These are phyloP conservation scores for Seira musarum DNA, from an alignment of 2,888 invertebrate species.

Conservation along the genomic window DNA sequence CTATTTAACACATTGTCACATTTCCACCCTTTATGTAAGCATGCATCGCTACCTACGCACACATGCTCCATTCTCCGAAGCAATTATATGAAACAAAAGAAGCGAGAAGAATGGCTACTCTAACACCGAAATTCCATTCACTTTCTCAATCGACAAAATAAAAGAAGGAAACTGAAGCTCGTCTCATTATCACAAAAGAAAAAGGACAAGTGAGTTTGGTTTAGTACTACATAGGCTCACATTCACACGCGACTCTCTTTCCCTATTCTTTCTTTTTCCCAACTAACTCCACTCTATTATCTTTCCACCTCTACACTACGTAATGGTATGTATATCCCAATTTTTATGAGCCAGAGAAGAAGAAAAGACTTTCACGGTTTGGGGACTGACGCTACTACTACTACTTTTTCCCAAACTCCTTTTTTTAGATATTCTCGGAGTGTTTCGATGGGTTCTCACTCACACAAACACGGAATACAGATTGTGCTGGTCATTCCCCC, in stretches of 20 bases:
- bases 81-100: constrained; percentile 31
- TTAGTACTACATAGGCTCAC: not conserved
- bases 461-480: constrained; percentile 50
- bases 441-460: constrained; percentile 37
- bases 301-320: not conserved
- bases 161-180: constrained; percentile 8
- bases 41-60: not conserved
- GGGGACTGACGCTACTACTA: not conserved
- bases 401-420: constrained; percentile 20
- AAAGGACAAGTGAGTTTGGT: not conserved
- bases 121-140: constrained; percentile 22
- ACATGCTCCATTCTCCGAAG: not conserved
- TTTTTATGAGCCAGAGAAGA: not conserved
- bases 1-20: not conserved
- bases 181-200: not conserved
- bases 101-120: constrained; percentile 18
- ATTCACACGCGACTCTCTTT: not conserved
- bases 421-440: constrained; percentile 34
- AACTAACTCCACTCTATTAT: not conserved
- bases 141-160: not conserved
- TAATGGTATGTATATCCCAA: not conserved
- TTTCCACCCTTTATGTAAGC: not conserved
- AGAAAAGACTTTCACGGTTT: not conserved
- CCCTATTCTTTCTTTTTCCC: not conserved
- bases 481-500: constrained; percentile 46